A percentile compares a stretch with the other conserved stretches of the same genome.
Evolutionary conservation across 2,113 vertebrate genomes (phyloP).

Genomic region (Python bivittatus): DNA sequence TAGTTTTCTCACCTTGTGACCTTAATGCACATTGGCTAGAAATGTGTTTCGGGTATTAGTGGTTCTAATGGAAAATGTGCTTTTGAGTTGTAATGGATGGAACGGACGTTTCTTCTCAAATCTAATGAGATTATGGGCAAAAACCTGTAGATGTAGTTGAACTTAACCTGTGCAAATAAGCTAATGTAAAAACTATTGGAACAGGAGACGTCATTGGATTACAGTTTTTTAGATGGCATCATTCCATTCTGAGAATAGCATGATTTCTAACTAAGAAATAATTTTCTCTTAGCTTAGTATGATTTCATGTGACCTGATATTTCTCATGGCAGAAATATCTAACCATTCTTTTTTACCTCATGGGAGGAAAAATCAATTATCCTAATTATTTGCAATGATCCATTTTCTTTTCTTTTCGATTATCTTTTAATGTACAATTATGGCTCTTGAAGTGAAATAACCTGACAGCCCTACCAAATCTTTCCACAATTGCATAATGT

Average conservation of each 20-base stretch:
- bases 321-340: not conserved
- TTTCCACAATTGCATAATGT: not conserved
- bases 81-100: not conserved
- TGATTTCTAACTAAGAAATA: not conserved
- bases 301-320: not conserved
- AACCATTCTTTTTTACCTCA: not conserved
- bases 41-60: not conserved
- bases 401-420: not conserved
- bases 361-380: not conserved
- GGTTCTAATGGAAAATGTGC: not conserved
- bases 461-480: not conserved
- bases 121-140: not conserved
- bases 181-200: not conserved
- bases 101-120: not conserved
- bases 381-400: conserved; percentile 10
- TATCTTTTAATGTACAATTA: not conserved
- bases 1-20: not conserved
- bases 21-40: not conserved
- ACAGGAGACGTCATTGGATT: not conserved
- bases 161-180: not conserved
- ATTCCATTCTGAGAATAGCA: not conserved
- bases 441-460: conserved; percentile 16
- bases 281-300: not conserved
- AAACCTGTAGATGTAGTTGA: not conserved
- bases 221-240: not conserved